A percentile compares a stretch with the other conserved stretches of the same genome.
These are phyloP conservation scores for Apeltes quadracus DNA, from an alignment of 2,113 vertebrate species.

Conservation along the genomic window DNA sequence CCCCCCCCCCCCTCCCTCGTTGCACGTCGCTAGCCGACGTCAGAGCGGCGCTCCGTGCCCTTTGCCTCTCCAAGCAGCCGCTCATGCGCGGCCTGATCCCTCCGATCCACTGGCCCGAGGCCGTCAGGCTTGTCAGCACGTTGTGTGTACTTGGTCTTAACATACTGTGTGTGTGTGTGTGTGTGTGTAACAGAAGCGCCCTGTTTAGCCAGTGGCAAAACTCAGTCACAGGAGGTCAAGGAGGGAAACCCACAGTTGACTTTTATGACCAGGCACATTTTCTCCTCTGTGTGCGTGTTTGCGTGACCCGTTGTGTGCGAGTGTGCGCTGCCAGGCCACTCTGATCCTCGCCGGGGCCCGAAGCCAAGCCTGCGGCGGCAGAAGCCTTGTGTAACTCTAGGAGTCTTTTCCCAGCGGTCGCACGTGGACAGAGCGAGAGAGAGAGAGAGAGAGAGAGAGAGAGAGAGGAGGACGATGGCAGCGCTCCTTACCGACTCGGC, in stretches of 20 bases:
- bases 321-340: slow-evolving; percentile 39
- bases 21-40: too few species aligned
- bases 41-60: slow-evolving; percentile 40
- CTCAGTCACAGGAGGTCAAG: slow-evolving; percentile 15
- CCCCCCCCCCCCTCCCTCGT: too few species aligned
- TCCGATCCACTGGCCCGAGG: slow-evolving; percentile 34
- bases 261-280: slow-evolving; percentile 31
- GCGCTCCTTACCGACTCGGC: too few species aligned
- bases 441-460: slow-evolving; percentile 20
- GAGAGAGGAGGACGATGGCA: background rate
- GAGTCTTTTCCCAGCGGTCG: slow-evolving; percentile 48
- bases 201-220: slow-evolving; percentile 54
- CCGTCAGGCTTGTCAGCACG: slow-evolving; percentile 47
- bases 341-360: slow-evolving; percentile 66
- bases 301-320: slow-evolving; percentile 2
- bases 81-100: slow-evolving; percentile 33
- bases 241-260: slow-evolving; percentile 23
- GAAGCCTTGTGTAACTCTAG: slow-evolving; percentile 51
- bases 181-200: slow-evolving; percentile 30
- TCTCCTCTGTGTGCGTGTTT: slow-evolving; percentile 15
- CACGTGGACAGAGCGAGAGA: slow-evolving; percentile 52
- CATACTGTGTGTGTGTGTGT: background rate
- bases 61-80: slow-evolving; percentile 22
- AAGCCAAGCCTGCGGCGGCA: slow-evolving; percentile 67
- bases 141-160: slow-evolving; percentile 45